Base-by-base conservation (phyloP, 2,113 vertebrate species). In the Meriones unguiculatus region DNA sequence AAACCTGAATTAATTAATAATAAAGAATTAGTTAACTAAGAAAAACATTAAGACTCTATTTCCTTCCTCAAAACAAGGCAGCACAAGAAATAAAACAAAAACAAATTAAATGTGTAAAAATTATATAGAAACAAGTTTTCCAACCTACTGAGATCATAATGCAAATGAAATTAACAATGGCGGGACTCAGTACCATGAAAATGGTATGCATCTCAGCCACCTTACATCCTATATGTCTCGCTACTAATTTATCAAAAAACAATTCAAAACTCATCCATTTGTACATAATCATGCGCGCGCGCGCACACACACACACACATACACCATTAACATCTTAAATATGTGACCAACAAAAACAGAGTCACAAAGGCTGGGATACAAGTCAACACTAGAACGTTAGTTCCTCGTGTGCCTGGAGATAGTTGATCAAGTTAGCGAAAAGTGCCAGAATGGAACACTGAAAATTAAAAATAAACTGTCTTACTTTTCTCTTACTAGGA, bases 51-150 rank as follows among this genome's bases (percentile, higher is more conserved):
- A 95, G 94, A 94, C 62, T 91, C 8, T 69, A 57, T 86, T 87
- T 80, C 15, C 52, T 96, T 75, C 35, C 7, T 91, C 28, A 67
- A 94, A 94, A 96, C 35, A 89, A 94, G 54, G 50, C 70, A 80
- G 25, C 28, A 57, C 50, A 87, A 90, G n/a, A 94, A 22, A 50
- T 15, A 87, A 93, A 91, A 35, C 12, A 72, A 91, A 75, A 54
- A 94, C 22, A 82, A 77, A 93, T 41, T 32, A 85, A 89, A 85
- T 30, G 10, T 69, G 18, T 38, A 80, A 64, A 67, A 32, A 82
- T 69, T 3, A 59, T 78, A 77, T 30, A 18, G 59, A 38, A 96
- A 91, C 70, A 28, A 69, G 69, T 50, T 52, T 95, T 88, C 91
- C n/a, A 87, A 1, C 18, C 30, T 78, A 2, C 38, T 24, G 25